phyloP scores from a whole-genome alignment of 1,140 invertebrate genomes.

The Trichoplusia ni region DNA sequence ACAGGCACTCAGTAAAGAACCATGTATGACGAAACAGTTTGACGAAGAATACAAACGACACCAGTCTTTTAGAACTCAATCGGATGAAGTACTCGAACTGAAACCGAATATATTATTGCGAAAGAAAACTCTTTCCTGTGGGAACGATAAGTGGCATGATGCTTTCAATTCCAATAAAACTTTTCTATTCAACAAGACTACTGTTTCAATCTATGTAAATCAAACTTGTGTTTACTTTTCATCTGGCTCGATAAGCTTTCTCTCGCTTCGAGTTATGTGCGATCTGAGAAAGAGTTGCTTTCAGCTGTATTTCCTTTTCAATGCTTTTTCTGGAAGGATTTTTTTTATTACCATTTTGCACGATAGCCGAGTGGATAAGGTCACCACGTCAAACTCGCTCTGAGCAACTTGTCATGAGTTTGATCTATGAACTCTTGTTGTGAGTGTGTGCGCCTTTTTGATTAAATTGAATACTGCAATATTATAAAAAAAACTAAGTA shows the following conservation, averaged over 20 bases:
- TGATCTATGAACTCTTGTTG: no score
- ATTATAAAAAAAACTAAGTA: no score
- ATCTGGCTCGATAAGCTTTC: slow-evolving; percentile 34
- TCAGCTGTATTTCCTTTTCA: not conserved
- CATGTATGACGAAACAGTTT: no score
- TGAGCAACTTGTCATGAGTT: no score
- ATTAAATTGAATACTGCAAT: no score
- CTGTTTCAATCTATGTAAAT: slow-evolving; percentile 45
- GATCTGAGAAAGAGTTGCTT: not conserved
- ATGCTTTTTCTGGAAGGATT: not conserved
- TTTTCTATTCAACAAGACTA: slow-evolving; percentile 37
- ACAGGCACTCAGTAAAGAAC: no score
- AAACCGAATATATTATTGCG: slow-evolving; percentile 21
- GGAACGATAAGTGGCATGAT: slow-evolving; percentile 40
- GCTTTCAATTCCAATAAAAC: slow-evolving; percentile 45
- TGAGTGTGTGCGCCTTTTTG: no score
- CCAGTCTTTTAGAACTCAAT: slow-evolving; percentile 21
- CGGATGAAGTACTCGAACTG: slow-evolving; percentile 15
- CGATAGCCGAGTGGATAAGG: no score
- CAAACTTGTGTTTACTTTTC: slow-evolving; percentile 44
- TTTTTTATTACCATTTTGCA: no score
- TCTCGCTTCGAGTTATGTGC: not conserved
- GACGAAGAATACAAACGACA: not conserved
- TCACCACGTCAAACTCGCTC: no score
- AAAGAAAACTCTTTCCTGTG: slow-evolving; percentile 18